Evolutionary conservation across 64 coral and sea anemone species (phyloP), one percentile per base, ranked within the genome.

Genomic region (Trachythela sp.): DNA sequence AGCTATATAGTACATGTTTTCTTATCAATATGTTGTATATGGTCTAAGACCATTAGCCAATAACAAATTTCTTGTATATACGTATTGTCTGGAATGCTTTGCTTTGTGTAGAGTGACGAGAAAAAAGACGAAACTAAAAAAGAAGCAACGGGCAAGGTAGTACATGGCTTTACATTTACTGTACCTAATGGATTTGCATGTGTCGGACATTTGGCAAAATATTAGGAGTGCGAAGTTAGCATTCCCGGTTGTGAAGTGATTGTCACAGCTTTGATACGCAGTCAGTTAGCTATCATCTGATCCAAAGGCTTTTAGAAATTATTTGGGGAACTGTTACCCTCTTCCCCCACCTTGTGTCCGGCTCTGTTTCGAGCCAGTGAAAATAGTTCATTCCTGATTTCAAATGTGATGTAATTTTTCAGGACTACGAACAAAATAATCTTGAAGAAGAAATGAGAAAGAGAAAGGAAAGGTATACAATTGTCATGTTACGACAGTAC

Each of bases 371-470:
- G 22, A 52, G 22, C 49, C 49, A 52, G 13, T 15, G 49, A 36
- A 0, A 5, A 35, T 39, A 80, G 8, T 80, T 37, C 34, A 39
- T 80, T 37, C 4, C 31, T 80, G 14, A 0, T 22, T 31, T 72
- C 33, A 35, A 1, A 72, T 72, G 3, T 72, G 17, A 31, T 72
- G 1, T 72, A 4, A 0, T 15, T 39, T 14, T 80, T 15, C 30
- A 80, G 75, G 75, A 80, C 33, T 80, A 80, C 30, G 75, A 80
- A 39, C 75, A 80, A 35, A 80, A 80, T 38, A 80, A 80, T 15
- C 75, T 80, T 17, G 75, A 80, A 37, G 75, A 80, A 15, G 75
- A 80, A 80, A 80, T 80, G 75, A 80, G 33, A 39, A 80, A 80
- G 75, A 80, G 75, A 37, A 80, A 80, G 35, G 75, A 80, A 80